Evolutionary conservation across 2,888 invertebrate genomes (phyloP).

Genomic region (Bruchidius siliquastri): DNA sequence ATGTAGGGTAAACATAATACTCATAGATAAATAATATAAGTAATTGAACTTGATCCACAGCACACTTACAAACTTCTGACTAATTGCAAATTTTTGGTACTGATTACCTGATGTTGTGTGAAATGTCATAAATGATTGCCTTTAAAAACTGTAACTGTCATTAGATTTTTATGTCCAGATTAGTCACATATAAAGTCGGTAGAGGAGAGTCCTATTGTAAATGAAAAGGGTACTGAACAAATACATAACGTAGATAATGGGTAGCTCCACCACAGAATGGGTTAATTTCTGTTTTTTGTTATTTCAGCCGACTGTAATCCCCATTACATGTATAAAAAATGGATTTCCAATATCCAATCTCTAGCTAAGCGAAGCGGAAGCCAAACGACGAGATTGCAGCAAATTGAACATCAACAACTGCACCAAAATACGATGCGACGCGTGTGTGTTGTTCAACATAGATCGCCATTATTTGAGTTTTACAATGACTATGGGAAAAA

Average conservation of each 20-base stretch:
- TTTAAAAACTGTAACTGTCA: no score
- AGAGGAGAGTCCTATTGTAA: neutral
- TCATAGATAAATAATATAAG: no score
- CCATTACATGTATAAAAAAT: neutral
- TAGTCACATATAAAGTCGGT: neutral
- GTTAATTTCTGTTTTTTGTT: neutral
- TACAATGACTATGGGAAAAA: no score
- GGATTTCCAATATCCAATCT: neutral
- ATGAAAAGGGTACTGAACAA: neutral
- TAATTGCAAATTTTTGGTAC: no score
- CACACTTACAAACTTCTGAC: no score
- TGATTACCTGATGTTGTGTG: no score
- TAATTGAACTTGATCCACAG: no score
- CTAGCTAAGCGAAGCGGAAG: neutral
- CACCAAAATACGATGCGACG: neutral
- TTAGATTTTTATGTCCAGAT: no score
- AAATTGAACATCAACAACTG: neutral
- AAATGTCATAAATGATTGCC: no score
- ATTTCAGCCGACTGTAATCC: neutral
- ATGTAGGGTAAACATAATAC: no score
- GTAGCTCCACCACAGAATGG: neutral
- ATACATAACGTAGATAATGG: neutral
- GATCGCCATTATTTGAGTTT: no score
- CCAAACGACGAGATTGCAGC: neutral
- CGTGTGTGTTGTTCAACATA: no score